Conservation (phyloP, 2,797 vertebrate genomes). For the Chiloscyllium punctatum region DNA sequence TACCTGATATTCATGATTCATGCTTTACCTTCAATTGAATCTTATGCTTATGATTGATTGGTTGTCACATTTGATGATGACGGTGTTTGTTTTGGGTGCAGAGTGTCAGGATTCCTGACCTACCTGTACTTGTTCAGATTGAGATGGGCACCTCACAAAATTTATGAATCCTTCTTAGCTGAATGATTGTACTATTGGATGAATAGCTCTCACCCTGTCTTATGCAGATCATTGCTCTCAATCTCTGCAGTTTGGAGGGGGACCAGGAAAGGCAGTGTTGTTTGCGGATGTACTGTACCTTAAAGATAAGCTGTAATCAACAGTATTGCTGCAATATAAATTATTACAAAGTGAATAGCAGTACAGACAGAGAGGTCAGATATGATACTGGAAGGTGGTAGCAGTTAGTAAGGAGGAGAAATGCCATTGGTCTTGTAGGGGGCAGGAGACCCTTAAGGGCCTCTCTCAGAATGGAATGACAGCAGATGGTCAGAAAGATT, state of each 20-base stretch:
- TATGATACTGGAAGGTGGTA: background rate
- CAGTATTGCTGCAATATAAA: background rate
- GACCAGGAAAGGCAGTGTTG: background rate
- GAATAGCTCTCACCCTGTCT: background rate
- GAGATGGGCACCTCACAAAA: no score
- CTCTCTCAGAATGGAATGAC: no score
- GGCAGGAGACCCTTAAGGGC: background rate
- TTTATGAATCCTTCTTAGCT: background rate
- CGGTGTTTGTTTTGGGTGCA: background rate
- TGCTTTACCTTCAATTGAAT: conserved; percentile 43
- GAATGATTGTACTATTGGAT: background rate
- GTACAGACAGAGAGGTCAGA: background rate
- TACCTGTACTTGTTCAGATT: background rate
- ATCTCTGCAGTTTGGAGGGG: background rate
- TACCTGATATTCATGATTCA: background rate
- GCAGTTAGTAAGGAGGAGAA: background rate
- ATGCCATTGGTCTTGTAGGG: background rate
- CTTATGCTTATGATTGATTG: conserved; percentile 35
- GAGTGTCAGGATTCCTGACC: background rate
- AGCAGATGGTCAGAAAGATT: no score
- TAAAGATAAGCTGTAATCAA: background rate
- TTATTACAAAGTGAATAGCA: background rate
- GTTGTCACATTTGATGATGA: background rate
- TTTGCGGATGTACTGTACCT: background rate
- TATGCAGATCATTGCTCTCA: background rate